Conservation (phyloP, 1,140 invertebrate species). For the Trichomalopsis sarcophagae region DNA sequence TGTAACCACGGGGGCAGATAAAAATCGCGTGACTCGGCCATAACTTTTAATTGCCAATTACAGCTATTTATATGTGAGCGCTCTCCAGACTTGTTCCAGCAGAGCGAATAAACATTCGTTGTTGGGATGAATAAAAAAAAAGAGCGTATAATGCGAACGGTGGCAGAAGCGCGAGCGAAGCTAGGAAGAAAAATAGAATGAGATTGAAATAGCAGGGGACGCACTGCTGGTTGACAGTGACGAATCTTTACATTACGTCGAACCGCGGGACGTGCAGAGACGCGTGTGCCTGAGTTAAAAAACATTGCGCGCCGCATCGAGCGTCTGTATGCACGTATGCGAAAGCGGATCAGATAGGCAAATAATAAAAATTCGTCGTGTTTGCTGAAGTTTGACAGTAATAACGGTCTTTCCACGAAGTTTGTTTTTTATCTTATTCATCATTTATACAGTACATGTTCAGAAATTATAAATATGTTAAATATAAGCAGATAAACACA, state of each 20-base stretch:
- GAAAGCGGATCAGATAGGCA: not conserved
- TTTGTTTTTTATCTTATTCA: too few relatives aligned
- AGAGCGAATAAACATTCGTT: slow-evolving; percentile 16
- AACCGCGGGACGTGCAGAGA: not conserved
- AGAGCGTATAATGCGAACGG: not conserved
- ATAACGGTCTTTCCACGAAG: too few relatives aligned
- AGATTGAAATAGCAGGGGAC: not conserved
- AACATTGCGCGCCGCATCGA: not conserved
- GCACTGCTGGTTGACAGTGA: slow-evolving; percentile 22
- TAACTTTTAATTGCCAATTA: slow-evolving; percentile 52
- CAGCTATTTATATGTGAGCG: slow-evolving; percentile 34
- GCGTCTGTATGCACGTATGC: not conserved
- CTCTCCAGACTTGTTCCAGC: not conserved
- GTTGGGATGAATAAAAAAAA: slow-evolving; percentile 1
- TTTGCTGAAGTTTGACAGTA: too few relatives aligned
- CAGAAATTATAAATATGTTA: too few relatives aligned
- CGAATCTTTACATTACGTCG: slow-evolving; percentile 40
- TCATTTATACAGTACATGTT: too few relatives aligned
- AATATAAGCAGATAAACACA: too few relatives aligned
- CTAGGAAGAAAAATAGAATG: not conserved
- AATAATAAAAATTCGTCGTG: not conserved
- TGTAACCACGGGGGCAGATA: slow-evolving; percentile 15
- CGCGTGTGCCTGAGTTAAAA: slow-evolving; percentile 2
- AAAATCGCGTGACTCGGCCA: slow-evolving; percentile 35
- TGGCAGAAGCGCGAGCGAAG: not conserved